Percentiles rank a stretch among this genome's conserved stretches.
Conservation (phyloP, 2,888 invertebrate genomes). For the Rotaria macrura region DNA sequence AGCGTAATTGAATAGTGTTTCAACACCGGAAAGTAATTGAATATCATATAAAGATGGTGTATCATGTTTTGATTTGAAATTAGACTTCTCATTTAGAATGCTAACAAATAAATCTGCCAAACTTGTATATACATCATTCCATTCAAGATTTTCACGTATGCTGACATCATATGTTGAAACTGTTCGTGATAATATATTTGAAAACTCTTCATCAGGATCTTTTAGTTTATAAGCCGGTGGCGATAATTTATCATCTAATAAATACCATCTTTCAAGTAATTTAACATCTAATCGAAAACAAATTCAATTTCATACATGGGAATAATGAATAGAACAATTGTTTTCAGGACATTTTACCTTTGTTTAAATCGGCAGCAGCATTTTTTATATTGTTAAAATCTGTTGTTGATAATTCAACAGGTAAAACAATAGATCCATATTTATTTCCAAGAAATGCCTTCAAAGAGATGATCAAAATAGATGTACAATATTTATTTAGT, state of each 20-base stretch:
- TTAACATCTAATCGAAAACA: not conserved
- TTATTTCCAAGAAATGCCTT: slow-evolving; percentile 34
- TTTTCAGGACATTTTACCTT: slow-evolving; percentile 15
- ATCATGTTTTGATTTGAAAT: not conserved
- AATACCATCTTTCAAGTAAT: slow-evolving; percentile 12
- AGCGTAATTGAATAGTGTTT: not conserved
- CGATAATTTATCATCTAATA: not conserved
- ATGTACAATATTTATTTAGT: no score
- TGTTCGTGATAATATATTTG: not conserved
- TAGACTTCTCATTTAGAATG: not conserved
- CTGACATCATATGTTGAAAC: not conserved
- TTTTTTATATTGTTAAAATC: slow-evolving; percentile 32
- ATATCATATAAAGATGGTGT: not conserved
- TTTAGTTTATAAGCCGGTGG: not conserved
- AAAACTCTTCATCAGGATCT: slow-evolving; percentile 8
- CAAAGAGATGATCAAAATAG: not conserved
- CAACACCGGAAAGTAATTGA: not conserved
- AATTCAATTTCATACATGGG: no score
- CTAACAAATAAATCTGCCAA: not conserved
- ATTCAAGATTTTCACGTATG: not conserved
- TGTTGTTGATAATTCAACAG: slow-evolving; percentile 29
- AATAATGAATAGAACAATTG: not conserved
- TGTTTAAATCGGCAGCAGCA: slow-evolving; percentile 25
- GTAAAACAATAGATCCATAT: slow-evolving; percentile 34
- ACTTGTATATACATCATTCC: not conserved